Conservation (phyloP, 2,113 vertebrate genomes). For the Trematomus loennbergii region DNA sequence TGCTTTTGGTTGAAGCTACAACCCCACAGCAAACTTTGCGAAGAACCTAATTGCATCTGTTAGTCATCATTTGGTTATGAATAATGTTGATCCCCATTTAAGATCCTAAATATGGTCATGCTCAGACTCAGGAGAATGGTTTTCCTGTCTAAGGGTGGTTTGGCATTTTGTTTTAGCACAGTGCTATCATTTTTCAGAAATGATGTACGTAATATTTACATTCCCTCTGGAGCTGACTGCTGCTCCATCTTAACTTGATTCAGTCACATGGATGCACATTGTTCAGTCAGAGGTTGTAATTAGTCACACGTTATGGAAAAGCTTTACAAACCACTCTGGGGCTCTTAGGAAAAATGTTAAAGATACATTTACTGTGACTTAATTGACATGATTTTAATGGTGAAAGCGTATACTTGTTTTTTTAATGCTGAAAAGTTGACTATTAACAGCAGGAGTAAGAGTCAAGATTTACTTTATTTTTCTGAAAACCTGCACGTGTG, state of each 20-base stretch:
- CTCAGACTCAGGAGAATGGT: not conserved
- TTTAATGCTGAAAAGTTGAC: not conserved
- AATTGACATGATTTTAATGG: not conserved
- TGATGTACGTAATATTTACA: conserved; percentile 4
- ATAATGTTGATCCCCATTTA: not conserved
- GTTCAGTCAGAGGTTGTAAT: conserved; percentile 28
- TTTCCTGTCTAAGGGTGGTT: not conserved
- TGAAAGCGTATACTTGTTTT: not conserved
- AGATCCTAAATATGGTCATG: not conserved
- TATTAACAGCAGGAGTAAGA: too few relatives aligned
- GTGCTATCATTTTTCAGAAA: not conserved
- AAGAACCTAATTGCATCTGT: conserved; percentile 9
- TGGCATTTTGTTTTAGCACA: not conserved
- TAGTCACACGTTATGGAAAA: conserved; percentile 17
- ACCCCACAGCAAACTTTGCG: conserved; percentile 5
- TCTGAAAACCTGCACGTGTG: not conserved
- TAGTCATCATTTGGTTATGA: conserved; percentile 21
- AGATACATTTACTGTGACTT: not conserved
- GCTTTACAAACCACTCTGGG: not conserved
- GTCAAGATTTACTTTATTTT: not conserved
- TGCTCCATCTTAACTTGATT: conserved; percentile 25
- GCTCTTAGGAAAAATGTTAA: not conserved
- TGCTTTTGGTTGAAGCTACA: conserved; percentile 21
- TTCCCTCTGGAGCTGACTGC: conserved; percentile 6
- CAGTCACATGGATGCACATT: conserved; percentile 28